These are phyloP conservation scores for Cryptophagus acutangulus DNA, from an alignment of 2,888 invertebrate species.

Conservation along the genomic window DNA sequence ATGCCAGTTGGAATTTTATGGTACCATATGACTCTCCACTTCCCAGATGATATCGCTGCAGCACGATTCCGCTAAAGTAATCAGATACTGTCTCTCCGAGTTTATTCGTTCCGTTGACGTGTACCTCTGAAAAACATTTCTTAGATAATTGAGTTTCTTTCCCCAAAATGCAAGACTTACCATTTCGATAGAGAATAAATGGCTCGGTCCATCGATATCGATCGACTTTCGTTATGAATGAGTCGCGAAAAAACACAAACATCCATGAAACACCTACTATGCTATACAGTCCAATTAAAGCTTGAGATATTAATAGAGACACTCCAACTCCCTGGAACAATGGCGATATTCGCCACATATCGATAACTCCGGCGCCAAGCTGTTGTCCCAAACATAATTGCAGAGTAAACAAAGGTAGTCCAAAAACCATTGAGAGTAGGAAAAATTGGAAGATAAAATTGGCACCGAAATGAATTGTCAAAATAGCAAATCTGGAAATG, in stretches of 20 bases:
- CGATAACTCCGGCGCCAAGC: slow-evolving; percentile 76
- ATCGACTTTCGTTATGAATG: slow-evolving; percentile 75
- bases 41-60: slow-evolving; percentile 56
- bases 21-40: slow-evolving; percentile 52
- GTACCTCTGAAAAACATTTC: slow-evolving; percentile 31
- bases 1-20: slow-evolving; percentile 82
- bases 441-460: slow-evolving; percentile 86
- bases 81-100: slow-evolving; percentile 75
- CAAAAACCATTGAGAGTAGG: slow-evolving; percentile 65
- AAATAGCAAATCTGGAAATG: slow-evolving; percentile 68
- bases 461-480: slow-evolving; percentile 83
- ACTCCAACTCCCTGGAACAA: slow-evolving; percentile 88
- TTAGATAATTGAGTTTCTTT: slow-evolving; percentile 1
- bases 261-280: slow-evolving; percentile 88
- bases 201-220: slow-evolving; percentile 78
- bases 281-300: slow-evolving; percentile 79
- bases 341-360: slow-evolving; percentile 92
- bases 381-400: slow-evolving; percentile 83
- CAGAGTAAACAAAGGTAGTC: slow-evolving; percentile 76
- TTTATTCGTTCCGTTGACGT: slow-evolving; percentile 49
- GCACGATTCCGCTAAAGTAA: slow-evolving; percentile 80
- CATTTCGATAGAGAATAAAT: slow-evolving; percentile 62
- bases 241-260: slow-evolving; percentile 81
- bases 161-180: slow-evolving; percentile 48
- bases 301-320: slow-evolving; percentile 72